A percentile compares a stretch with the other conserved stretches of the same genome.
Evolutionary conservation across 1,140 invertebrate species (phyloP).

Genomic region (Calycopis cecrops): DNA sequence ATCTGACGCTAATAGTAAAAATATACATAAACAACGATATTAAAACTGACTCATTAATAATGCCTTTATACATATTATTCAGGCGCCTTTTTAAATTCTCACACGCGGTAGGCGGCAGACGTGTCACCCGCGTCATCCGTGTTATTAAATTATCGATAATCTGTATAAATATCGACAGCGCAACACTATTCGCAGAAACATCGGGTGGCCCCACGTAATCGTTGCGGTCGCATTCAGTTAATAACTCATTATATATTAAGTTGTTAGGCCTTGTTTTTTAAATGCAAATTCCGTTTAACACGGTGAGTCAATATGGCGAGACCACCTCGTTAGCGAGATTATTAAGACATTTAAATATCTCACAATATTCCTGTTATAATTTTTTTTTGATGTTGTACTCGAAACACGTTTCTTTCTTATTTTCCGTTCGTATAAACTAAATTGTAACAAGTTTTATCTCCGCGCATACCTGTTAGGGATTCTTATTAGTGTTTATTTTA

Average conservation of each 20-base stretch:
- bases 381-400: too few relatives aligned
- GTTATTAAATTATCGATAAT: slow-evolving; percentile 7
- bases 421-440: too few relatives aligned
- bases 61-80: too few relatives aligned
- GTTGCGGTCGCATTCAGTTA: slow-evolving; percentile 12
- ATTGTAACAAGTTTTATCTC: too few relatives aligned
- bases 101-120: background rate
- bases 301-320: slow-evolving; percentile 10
- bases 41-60: too few relatives aligned
- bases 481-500: too few relatives aligned
- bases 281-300: slow-evolving; percentile 13
- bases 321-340: slow-evolving; percentile 6
- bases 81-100: too few relatives aligned
- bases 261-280: slow-evolving; percentile 21
- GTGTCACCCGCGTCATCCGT: background rate
- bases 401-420: too few relatives aligned
- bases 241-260: slow-evolving; percentile 17
- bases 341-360: slow-evolving; percentile 12
- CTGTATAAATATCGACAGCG: slow-evolving; percentile 22
- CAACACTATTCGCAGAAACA: slow-evolving; percentile 36
- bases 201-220: slow-evolving; percentile 28
- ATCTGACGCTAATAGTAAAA: too few relatives aligned
- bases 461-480: too few relatives aligned
- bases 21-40: too few relatives aligned
- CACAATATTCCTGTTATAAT: background rate